A percentile compares a stretch with the other conserved stretches of the same genome.
Evolutionary conservation across 2,888 invertebrate species (phyloP).

Genomic region (Oligia latruncula): DNA sequence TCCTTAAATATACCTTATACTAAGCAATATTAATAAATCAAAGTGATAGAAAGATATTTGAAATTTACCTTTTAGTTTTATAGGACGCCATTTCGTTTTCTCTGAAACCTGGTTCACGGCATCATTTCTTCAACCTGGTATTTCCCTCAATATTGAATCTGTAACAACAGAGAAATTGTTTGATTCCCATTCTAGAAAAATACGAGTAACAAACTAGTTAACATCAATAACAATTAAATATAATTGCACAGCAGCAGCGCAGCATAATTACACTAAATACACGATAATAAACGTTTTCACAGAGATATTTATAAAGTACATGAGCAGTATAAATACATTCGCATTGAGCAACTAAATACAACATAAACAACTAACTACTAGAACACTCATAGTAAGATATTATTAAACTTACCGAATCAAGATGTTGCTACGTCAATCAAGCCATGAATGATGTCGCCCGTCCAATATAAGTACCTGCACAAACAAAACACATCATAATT

Average conservation of each 20-base stretch:
- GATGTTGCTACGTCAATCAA: conserved; percentile 5
- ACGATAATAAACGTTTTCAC: conserved; percentile 60
- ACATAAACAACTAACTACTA: conserved; percentile 48
- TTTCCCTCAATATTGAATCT: conserved; percentile 58
- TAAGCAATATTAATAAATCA: conserved; percentile 23
- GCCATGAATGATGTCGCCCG: conserved; percentile 8
- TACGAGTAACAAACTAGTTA: conserved; percentile 36
- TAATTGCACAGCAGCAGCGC: conserved; percentile 69
- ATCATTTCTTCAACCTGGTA: neutral
- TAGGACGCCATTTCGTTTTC: conserved; percentile 3
- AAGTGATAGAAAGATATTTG: conserved; percentile 12
- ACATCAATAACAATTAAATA: conserved; percentile 53
- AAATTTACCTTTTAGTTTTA: conserved; percentile 59
- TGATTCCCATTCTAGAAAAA: conserved; percentile 59
- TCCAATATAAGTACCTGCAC: conserved; percentile 47
- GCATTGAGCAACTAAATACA: conserved; percentile 67
- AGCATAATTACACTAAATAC: conserved; percentile 63
- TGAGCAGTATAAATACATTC: conserved; percentile 60
- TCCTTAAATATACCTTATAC: conserved; percentile 50
- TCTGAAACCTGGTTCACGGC: neutral
- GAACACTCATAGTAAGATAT: conserved; percentile 37
- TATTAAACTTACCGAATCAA: conserved; percentile 57
- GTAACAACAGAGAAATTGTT: conserved; percentile 77
- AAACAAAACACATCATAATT: conserved; percentile 35
- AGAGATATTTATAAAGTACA: conserved; percentile 39